A percentile compares a stretch with the other conserved stretches of the same genome.
Conservation (phyloP, 2,888 invertebrate species). For the Acrobasis repandana region DNA sequence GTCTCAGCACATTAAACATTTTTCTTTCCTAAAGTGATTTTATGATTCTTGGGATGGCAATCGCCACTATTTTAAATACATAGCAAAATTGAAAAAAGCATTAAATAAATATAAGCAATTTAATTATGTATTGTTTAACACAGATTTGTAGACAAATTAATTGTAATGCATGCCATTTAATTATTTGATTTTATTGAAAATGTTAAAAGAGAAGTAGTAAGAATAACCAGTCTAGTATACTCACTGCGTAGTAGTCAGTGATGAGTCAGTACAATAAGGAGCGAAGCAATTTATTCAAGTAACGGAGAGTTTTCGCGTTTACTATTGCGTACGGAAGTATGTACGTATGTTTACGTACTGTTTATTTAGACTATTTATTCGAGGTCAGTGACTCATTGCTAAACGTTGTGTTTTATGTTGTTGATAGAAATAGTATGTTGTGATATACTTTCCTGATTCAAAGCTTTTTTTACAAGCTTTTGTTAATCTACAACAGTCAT, state of each 20-base stretch:
- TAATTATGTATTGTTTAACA: too few relatives aligned
- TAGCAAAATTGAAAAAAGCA: too few relatives aligned
- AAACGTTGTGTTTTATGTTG: not conserved
- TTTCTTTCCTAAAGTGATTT: too few relatives aligned
- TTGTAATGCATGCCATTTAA: too few relatives aligned
- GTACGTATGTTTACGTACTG: not conserved
- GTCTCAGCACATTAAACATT: too few relatives aligned
- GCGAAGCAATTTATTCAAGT: not conserved
- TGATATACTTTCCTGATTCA: too few relatives aligned
- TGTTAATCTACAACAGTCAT: not conserved
- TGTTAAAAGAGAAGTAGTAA: not conserved
- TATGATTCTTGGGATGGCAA: too few relatives aligned
- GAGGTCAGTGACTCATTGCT: not conserved
- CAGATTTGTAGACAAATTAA: too few relatives aligned
- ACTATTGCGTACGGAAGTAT: not conserved
- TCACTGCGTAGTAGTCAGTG: not conserved
- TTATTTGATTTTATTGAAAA: too few relatives aligned
- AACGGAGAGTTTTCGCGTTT: not conserved
- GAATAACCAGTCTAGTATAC: not conserved
- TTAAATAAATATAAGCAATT: too few relatives aligned
- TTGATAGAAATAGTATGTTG: not conserved
- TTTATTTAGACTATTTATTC: constrained; percentile 3
- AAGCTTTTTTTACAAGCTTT: not conserved
- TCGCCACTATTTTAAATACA: too few relatives aligned
- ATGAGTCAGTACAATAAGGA: not conserved